Evolutionary conservation across 2,888 invertebrate genomes (phyloP), one percentile per base, ranked within the genome.

Genomic region (Trachelus iudaicus): DNA sequence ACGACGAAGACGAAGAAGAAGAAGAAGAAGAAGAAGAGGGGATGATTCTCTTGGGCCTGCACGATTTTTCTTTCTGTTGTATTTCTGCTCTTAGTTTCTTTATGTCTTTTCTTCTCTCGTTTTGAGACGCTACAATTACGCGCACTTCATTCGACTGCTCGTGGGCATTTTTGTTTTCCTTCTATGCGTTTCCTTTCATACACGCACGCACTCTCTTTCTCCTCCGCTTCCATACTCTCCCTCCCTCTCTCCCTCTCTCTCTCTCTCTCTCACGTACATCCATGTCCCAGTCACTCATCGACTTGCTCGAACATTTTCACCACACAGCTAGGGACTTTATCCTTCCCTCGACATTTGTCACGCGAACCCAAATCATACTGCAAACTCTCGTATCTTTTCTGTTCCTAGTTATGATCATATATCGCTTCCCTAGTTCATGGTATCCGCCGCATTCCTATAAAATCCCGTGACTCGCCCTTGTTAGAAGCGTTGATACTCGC

Each of bases 401-500:
- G 34, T 73, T 71, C 75, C 23, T 56, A 23, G 56, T 56, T 56
- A 23, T 56, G 23, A 56, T 23, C 56, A 56, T 56, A 23, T 23
- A 23, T 30, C 69, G 69, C 4, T 69, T 69, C 37, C 71, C 37
- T 75, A 33, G 33, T 56, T 76, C 34, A 68, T 74, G 30, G 69
- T 73, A 73, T 79, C 76, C 77, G 79, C 23, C 33, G 34, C 73
- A 6, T 68, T 75, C 33, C 11, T 37, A 15, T 12, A 30, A 75
- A 30, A 30, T 31, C 34, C 68, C 71, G 34, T 34, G 68, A 78
- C 34, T 78, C 71, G 71, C 34, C 23, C 12, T 15, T 15, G 77
- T 83, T 85, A 89, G 85, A 89, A 88, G 84, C 86, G 88, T 83
- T 89, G 85, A 80, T 88, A 87, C 81, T 86, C 86, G 83, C 81